A percentile compares a stretch with the other conserved stretches of the same genome.
These are phyloP conservation scores for Spodoptera littoralis DNA, from an alignment of 2,888 invertebrate species.

Conservation along the genomic window DNA sequence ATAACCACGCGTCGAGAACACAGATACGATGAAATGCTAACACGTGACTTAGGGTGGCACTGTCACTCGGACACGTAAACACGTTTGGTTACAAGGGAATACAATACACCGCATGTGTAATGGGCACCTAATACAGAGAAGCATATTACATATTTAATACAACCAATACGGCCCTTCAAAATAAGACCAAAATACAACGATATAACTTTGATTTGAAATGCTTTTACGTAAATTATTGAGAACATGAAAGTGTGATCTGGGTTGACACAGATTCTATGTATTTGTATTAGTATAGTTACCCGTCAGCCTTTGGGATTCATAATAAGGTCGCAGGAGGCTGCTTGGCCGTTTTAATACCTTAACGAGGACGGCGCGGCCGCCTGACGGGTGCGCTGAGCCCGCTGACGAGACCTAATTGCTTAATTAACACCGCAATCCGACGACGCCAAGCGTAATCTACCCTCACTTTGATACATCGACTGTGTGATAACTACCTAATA, in stretches of 20 bases:
- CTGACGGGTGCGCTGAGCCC: slow-evolving; percentile 52
- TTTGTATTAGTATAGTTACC: slow-evolving; percentile 17
- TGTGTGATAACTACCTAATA: slow-evolving; percentile 54
- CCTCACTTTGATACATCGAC: slow-evolving; percentile 51
- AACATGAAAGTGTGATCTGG: slow-evolving; percentile 1
- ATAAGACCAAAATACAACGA: not conserved
- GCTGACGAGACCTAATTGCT: slow-evolving; percentile 75
- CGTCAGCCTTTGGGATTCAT: slow-evolving; percentile 53
- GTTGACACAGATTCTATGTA: slow-evolving; percentile 30
- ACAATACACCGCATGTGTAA: slow-evolving; percentile 10
- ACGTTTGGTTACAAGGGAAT: slow-evolving; percentile 28
- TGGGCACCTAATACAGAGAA: not conserved
- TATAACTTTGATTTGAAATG: too few species aligned
- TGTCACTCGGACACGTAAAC: slow-evolving; percentile 59
- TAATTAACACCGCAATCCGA: slow-evolving; percentile 76
- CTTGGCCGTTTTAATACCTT: slow-evolving; percentile 65
- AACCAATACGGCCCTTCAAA: not conserved
- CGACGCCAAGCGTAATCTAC: slow-evolving; percentile 54
- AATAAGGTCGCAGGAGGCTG: slow-evolving; percentile 62
- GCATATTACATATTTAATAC: slow-evolving; percentile 9
- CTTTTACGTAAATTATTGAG: too few species aligned
- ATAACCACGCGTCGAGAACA: slow-evolving; percentile 55
- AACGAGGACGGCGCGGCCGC: slow-evolving; percentile 68
- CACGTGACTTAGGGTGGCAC: slow-evolving; percentile 73
- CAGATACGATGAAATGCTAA: slow-evolving; percentile 66